These are phyloP conservation scores for Aspidoscelis tigris DNA, from an alignment of 2,113 vertebrate genomes.

Conservation along the genomic window DNA sequence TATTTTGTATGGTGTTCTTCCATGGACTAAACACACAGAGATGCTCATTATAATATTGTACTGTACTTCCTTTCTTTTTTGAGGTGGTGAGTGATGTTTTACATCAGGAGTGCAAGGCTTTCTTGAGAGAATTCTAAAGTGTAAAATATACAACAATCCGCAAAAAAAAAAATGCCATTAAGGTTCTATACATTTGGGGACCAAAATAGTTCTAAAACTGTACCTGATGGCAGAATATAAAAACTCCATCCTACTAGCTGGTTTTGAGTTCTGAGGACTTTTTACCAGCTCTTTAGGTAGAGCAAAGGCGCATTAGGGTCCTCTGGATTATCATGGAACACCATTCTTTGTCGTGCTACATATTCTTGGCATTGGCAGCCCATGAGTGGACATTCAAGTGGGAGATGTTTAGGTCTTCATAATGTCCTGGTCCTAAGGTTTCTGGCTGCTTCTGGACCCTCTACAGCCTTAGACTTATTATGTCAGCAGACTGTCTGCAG, in stretches of 20 bases:
- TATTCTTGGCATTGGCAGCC: conserved; percentile 26
- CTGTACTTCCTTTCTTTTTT: neutral
- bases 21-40: neutral
- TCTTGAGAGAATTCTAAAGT: neutral
- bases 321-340: conserved; percentile 35
- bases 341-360: conserved; percentile 30
- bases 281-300: conserved; percentile 27
- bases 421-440: conserved; percentile 12
- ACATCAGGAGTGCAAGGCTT: neutral
- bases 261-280: conserved; percentile 19
- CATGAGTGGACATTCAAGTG: neutral
- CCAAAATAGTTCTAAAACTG: conserved; percentile 22
- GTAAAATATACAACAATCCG: neutral
- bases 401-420: conserved; percentile 19
- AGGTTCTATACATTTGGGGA: neutral
- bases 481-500: conserved; percentile 18
- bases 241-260: conserved; percentile 18
- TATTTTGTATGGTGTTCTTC: neutral
- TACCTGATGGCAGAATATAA: conserved; percentile 38
- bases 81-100: neutral
- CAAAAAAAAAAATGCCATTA: neutral
- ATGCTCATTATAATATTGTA: neutral
- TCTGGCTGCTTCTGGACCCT: conserved; percentile 2
- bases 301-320: conserved; percentile 13
- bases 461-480: conserved; percentile 14